Percentiles rank a stretch among this genome's conserved stretches.
Evolutionary conservation across 2,113 vertebrate genomes (phyloP).

Genomic region (Tauraco erythrolophus): DNA sequence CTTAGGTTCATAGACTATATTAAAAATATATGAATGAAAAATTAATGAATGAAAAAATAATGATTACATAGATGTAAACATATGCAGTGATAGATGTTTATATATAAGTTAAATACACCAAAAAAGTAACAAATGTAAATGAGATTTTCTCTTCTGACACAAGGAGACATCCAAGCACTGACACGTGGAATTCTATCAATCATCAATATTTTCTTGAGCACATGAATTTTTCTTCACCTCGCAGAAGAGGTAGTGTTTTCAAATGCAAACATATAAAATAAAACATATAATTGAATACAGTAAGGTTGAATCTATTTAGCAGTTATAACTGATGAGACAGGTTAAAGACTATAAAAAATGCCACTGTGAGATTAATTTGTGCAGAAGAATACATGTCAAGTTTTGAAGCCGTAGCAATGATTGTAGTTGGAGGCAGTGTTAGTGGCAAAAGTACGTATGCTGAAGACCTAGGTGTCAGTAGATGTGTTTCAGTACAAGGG

Average conservation of each 20-base stretch:
- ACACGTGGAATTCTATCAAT: not conserved
- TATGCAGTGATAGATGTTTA: not conserved
- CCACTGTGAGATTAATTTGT: not conserved
- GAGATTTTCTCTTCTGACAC: not conserved
- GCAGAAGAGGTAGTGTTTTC: not conserved
- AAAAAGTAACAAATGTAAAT: not conserved
- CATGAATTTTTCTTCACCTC: not conserved
- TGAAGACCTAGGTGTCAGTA: not conserved
- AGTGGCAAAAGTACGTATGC: not conserved
- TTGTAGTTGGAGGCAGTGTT: not conserved
- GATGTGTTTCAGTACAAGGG: too few species aligned
- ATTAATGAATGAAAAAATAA: not conserved
- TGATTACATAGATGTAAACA: not conserved
- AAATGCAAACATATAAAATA: not conserved
- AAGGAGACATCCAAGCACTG: not conserved
- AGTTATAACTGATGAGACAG: not conserved
- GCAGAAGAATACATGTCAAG: not conserved
- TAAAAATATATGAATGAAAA: not conserved
- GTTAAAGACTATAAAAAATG: not conserved
- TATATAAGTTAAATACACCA: not conserved
- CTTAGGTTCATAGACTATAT: not conserved
- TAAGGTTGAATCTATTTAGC: not conserved
- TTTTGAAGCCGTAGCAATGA: not conserved
- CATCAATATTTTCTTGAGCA: not conserved
- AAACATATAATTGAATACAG: not conserved